phyloP scores from a whole-genome alignment of 53 echinoderm and acorn worm genomes.

The Crossaster papposus region DNA sequence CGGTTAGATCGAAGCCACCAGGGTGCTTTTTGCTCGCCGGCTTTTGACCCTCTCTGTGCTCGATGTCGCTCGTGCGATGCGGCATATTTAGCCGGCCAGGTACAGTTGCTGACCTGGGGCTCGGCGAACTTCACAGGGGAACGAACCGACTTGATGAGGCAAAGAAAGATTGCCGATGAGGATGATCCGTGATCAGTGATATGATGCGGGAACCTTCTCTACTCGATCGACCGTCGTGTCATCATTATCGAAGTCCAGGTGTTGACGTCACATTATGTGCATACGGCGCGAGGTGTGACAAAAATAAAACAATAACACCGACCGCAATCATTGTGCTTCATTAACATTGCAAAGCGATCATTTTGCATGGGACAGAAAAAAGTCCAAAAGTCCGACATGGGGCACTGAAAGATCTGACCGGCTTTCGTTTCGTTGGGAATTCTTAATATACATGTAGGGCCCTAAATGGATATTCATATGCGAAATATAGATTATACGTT shows the following conservation, averaged over 20 bases:
- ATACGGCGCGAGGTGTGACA: background rate
- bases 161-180: background rate
- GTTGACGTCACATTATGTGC: background rate
- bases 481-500: too few relatives aligned
- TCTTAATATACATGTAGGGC: too few relatives aligned
- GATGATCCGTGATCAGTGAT: background rate
- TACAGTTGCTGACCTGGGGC: background rate
- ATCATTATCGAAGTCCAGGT: background rate
- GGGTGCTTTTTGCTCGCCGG: too few relatives aligned
- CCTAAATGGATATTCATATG: background rate
- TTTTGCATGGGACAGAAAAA: background rate
- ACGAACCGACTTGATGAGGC: background rate
- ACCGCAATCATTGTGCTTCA: background rate
- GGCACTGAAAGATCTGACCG: background rate
- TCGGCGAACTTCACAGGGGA: background rate
- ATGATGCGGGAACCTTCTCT: background rate
- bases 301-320: background rate
- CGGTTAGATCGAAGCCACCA: too few relatives aligned
- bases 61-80: background rate
- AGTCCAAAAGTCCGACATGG: background rate
- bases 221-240: background rate
- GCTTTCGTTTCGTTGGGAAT: background rate
- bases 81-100: background rate
- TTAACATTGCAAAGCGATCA: background rate
- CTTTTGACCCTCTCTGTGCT: background rate